Conservation (phyloP, 2,113 vertebrate species). For the Colistium nudipinnis region DNA sequence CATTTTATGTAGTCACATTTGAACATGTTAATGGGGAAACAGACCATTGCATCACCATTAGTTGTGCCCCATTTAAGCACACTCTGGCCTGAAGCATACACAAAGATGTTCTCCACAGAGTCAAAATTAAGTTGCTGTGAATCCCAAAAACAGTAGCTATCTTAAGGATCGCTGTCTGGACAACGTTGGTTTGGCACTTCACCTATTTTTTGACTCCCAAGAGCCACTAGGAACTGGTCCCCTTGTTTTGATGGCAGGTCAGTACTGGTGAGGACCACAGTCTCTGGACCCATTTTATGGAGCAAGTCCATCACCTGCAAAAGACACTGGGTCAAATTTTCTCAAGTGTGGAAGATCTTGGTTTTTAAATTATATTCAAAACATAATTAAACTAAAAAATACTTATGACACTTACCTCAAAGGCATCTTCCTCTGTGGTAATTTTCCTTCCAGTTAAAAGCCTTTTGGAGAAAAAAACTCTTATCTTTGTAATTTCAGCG, state of each 20-base stretch:
- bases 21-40: background rate
- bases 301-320: conserved; percentile 94
- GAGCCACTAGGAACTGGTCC: conserved; percentile 87
- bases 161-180: background rate
- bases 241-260: conserved; percentile 87
- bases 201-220: conserved; percentile 93
- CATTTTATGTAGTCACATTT: background rate
- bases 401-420: conserved; percentile 81
- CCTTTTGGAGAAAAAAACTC: conserved; percentile 72
- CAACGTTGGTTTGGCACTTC: background rate
- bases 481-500: background rate
- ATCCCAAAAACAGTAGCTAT: background rate
- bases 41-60: background rate
- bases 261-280: conserved; percentile 96
- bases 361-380: conserved; percentile 5
- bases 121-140: too few species aligned
- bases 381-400: background rate
- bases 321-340: background rate
- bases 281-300: conserved; percentile 94
- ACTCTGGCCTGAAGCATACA: background rate
- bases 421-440: conserved; percentile 87
- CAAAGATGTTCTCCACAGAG: background rate
- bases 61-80: background rate
- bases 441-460: conserved; percentile 92
- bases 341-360: background rate